Evolutionary conservation across 2,888 invertebrate species (phyloP).

Genomic region (Notodromas monacha): DNA sequence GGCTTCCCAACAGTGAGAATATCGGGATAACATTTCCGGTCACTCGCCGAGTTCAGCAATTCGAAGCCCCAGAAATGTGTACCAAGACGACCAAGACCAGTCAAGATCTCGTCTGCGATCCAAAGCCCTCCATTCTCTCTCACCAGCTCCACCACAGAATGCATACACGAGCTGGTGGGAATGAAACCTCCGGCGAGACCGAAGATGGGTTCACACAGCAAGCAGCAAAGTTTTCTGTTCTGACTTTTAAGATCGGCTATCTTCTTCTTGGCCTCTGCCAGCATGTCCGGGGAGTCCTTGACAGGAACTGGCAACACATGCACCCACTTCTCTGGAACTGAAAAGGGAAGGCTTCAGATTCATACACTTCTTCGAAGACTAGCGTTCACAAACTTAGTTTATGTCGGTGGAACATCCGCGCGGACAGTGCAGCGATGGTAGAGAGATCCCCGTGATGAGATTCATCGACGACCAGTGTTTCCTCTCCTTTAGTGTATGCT

Average conservation of each 20-base stretch:
- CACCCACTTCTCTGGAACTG: neutral
- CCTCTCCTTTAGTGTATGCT: conserved; percentile 19
- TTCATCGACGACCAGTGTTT: conserved; percentile 16
- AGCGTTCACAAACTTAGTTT: neutral
- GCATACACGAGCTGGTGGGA: too few relatives aligned
- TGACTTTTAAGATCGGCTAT: too few relatives aligned
- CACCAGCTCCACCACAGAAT: too few relatives aligned
- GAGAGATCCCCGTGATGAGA: conserved; percentile 24
- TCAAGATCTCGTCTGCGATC: conserved; percentile 25
- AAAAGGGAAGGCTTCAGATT: neutral
- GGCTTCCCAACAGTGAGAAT: conserved; percentile 17
- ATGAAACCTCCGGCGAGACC: too few relatives aligned
- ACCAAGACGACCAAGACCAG: conserved; percentile 24
- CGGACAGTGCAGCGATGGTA: conserved; percentile 11
- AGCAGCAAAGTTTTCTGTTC: too few relatives aligned
- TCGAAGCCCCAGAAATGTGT: conserved; percentile 24
- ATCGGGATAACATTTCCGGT: conserved; percentile 21
- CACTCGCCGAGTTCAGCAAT: too few relatives aligned
- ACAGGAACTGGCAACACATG: neutral
- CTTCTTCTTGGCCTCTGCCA: too few relatives aligned
- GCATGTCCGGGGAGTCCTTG: too few relatives aligned
- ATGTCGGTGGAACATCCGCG: neutral
- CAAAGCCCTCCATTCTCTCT: conserved; percentile 21
- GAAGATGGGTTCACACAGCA: too few relatives aligned
- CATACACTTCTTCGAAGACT: neutral